Evolutionary conservation across 2,888 invertebrate genomes (phyloP), one percentile per base, ranked within the genome.

Genomic region (Cerastoderma edule): DNA sequence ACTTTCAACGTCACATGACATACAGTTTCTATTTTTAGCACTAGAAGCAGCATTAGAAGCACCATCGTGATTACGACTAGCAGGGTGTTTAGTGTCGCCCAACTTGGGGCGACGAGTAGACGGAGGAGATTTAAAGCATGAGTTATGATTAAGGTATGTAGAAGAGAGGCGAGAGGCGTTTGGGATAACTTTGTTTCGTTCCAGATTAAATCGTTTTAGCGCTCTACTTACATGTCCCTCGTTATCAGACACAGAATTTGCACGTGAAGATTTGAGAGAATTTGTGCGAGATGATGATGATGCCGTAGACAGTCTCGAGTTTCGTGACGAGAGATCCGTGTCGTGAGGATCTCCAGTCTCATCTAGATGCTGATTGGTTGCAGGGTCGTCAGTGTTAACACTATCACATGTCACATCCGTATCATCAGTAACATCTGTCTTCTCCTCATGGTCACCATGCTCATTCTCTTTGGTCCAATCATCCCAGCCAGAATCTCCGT

Each of bases 161-260:
- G 75, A 70, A 67, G 73, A 24, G 63, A 73, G 66, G 46, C 72
- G 75, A 65, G 50, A 68, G 65, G 78, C 78, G 24, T 75, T 72
- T 39, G 81, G 77, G 67, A 81, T 81, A 60, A 67, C 64, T 78
- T 75, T 81, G 71, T 71, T 75, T 28, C 81, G 78, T 74, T 81
- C 78, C 35, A 73, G 75, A 53, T 81, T 81, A 78, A 81, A 81
- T 73, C 72, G 63, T 73, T 75, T 71, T 32, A 81, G 78, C 46
- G 78, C 81, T 82, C 46, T 82, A 82, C 82, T 79, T 82, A 79
- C 82, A 72, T 76, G 74, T 35, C 69, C 77, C 24, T 82, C 77
- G 60, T 71, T 73, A 56, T 73, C 73, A 19, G 80, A 80, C 22
- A 70, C 66, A 39, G 72, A 75, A 50, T 72, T 72, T 50, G 66